Evolutionary conservation across 1,140 invertebrate genomes (phyloP).

Genomic region (Cecropterus lyciades): DNA sequence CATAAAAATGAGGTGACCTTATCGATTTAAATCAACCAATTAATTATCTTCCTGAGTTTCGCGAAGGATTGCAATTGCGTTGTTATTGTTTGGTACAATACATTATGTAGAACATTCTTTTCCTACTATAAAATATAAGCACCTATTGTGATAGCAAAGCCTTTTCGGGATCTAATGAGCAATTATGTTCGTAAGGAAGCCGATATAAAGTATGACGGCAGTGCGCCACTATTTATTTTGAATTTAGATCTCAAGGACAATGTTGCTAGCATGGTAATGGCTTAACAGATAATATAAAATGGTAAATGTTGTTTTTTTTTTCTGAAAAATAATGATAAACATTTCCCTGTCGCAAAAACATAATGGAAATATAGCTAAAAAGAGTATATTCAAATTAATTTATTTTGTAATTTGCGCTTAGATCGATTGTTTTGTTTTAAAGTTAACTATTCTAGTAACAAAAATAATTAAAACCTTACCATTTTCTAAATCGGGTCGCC

Average conservation of each 20-base stretch:
- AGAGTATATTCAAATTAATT: no score
- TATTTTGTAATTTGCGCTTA: no score
- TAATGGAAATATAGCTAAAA: no score
- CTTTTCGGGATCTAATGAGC: constrained; percentile 29
- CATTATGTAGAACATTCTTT: constrained; percentile 21
- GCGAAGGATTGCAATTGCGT: constrained; percentile 1
- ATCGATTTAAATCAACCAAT: constrained; percentile 23
- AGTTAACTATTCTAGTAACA: no score
- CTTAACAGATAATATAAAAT: background rate
- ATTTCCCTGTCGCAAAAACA: no score
- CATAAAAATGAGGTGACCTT: constrained; percentile 28
- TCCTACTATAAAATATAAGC: constrained; percentile 30
- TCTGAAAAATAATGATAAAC: no score
- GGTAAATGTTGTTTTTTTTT: no score
- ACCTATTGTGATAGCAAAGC: constrained; percentile 33
- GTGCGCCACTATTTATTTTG: background rate
- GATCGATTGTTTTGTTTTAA: no score
- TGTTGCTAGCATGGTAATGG: background rate
- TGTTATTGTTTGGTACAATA: constrained; percentile 27
- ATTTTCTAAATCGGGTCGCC: constrained; percentile 9
- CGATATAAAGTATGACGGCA: background rate
- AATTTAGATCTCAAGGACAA: constrained; percentile 4
- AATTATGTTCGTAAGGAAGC: constrained; percentile 25
- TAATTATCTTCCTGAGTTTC: constrained; percentile 24
- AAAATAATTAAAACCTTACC: constrained; percentile 14